Conservation (phyloP, 2,888 invertebrate species). For the Nycteola revayana region DNA sequence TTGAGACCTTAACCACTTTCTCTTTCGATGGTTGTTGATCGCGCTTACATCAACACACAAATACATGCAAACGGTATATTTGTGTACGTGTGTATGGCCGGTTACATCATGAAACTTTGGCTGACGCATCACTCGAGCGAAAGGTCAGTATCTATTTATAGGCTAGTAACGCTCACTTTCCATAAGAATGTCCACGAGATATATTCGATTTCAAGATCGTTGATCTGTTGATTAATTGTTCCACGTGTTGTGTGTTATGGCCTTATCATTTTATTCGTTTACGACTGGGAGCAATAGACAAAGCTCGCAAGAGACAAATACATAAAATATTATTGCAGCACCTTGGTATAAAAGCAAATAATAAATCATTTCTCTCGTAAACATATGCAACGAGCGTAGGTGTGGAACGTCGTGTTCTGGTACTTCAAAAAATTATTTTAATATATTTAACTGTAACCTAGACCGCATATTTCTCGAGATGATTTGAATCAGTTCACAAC, state of each 20-base stretch:
- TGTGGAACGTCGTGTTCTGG: not conserved
- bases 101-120: conserved; percentile 68
- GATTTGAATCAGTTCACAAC: not conserved
- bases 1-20: conserved; percentile 70
- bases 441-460: too few relatives aligned
- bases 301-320: too few relatives aligned
- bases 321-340: too few relatives aligned
- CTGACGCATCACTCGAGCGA: conserved; percentile 72
- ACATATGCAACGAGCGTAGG: too few relatives aligned
- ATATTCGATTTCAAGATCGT: conserved; percentile 49
- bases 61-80: conserved; percentile 21
- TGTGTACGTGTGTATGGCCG: conserved; percentile 45
- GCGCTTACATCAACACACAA: conserved; percentile 43
- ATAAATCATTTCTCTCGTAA: too few relatives aligned
- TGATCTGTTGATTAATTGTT: conserved; percentile 36
- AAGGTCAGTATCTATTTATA: conserved; percentile 76
- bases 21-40: conserved; percentile 65
- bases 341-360: too few relatives aligned
- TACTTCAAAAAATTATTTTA: too few relatives aligned
- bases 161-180: conserved; percentile 62
- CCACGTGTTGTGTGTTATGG: conserved; percentile 18
- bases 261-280: too few relatives aligned
- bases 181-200: conserved; percentile 55
- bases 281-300: too few relatives aligned
- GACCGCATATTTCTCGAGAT: too few relatives aligned